These are phyloP conservation scores for Rhombomys opimus DNA, from an alignment of 2,113 vertebrate species.

Conservation along the genomic window DNA sequence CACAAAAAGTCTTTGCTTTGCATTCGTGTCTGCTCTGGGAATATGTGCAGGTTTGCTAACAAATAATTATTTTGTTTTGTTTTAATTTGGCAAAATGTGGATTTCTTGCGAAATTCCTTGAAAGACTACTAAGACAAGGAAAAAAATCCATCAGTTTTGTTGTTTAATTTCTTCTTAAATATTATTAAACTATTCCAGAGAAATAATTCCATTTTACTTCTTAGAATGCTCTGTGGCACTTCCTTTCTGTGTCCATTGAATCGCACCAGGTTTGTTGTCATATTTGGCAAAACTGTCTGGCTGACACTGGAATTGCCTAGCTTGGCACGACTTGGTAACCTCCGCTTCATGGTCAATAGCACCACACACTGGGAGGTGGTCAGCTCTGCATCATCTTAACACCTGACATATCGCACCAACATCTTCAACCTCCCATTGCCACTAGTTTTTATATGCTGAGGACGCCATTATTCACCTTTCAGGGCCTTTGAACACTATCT, in stretches of 20 bases:
- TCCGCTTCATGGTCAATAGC: fast-evolving
- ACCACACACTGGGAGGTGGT: fast-evolving
- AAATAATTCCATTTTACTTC: fast-evolving
- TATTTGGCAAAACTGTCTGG: fast-evolving
- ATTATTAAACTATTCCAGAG: not conserved
- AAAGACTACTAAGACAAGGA: not conserved
- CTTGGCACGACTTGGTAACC: not conserved
- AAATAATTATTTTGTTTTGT: not conserved
- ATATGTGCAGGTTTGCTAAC: not conserved
- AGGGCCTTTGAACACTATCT: fast-evolving
- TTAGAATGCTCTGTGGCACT: not conserved
- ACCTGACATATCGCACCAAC: too few relatives aligned
- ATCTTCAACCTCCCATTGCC: fast-evolving
- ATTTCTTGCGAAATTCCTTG: not conserved
- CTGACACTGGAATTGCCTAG: too few relatives aligned
- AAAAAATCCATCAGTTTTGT: not conserved
- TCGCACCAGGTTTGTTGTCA: fast-evolving
- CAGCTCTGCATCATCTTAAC: fast-evolving
- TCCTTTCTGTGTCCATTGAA: fast-evolving
- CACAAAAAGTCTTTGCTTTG: not conserved
- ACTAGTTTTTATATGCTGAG: fast-evolving
- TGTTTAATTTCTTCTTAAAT: not conserved
- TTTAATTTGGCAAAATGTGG: not conserved
- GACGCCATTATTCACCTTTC: fast-evolving
- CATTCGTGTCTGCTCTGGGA: not conserved